Percentiles rank a stretch among this genome's conserved stretches.
Conservation (phyloP, 2,113 vertebrate species). For the Hepsetus odoe region DNA sequence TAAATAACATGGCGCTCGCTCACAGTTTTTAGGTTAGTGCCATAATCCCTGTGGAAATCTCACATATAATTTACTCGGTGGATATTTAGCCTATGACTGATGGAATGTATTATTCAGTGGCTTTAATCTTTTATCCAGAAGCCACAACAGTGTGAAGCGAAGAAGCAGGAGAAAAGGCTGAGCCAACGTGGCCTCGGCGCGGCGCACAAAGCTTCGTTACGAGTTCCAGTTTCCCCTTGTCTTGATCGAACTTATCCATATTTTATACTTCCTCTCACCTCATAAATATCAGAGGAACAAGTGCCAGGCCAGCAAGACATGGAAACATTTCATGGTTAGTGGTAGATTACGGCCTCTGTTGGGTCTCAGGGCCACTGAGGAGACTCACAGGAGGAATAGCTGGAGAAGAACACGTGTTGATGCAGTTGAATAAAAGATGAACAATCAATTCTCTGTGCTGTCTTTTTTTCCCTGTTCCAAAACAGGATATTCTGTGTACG, state of each 20-base stretch:
- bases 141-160: not conserved
- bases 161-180: not conserved
- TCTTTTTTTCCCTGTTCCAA: not conserved
- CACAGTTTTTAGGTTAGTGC: not conserved
- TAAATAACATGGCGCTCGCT: not conserved
- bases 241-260: conserved; percentile 17
- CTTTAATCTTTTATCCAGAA: conserved; percentile 22
- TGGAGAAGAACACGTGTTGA: conserved; percentile 7
- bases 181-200: not conserved
- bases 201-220: conserved; percentile 22
- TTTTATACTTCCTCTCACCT: conserved; percentile 10
- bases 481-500: not conserved
- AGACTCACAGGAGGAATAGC: not conserved
- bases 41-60: not conserved
- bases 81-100: conserved; percentile 46
- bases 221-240: conserved; percentile 19
- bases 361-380: not conserved
- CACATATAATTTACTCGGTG: conserved; percentile 36
- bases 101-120: conserved; percentile 53
- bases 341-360: not conserved
- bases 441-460: not conserved
- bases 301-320: not conserved
- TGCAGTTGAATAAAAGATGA: conserved; percentile 7
- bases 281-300: conserved; percentile 31
- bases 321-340: not conserved